Conservation (phyloP, 2,888 invertebrate genomes). For the Ectemnius lituratus region DNA sequence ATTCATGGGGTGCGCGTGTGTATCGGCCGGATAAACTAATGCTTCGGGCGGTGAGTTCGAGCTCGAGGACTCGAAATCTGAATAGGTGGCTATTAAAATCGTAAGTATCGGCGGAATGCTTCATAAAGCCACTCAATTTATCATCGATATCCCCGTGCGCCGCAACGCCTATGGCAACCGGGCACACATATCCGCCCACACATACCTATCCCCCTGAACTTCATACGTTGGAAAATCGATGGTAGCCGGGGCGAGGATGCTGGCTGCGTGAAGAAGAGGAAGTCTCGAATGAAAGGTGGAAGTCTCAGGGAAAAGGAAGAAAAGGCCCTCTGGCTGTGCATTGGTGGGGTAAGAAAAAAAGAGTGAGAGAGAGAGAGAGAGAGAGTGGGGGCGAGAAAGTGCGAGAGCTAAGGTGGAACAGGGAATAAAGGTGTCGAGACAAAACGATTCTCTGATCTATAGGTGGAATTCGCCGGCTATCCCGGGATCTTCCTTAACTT, state of each 20-base stretch:
- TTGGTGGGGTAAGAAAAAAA: too few relatives aligned
- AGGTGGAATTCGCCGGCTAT: constrained; percentile 30
- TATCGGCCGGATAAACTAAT: constrained; percentile 27
- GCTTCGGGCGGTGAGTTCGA: constrained; percentile 2
- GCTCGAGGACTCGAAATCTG: background rate
- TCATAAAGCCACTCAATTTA: constrained; percentile 1
- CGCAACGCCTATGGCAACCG: too few relatives aligned
- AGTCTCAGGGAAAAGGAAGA: constrained; percentile 1
- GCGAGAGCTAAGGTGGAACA: background rate
- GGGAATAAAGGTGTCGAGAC: constrained; percentile 27
- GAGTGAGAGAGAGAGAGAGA: constrained; percentile 13
- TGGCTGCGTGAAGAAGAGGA: background rate
- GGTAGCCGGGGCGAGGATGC: background rate
- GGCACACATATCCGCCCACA: too few relatives aligned
- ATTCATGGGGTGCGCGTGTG: too few relatives aligned
- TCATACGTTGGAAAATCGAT: background rate
- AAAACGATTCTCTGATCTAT: constrained; percentile 50
- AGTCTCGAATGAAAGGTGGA: background rate
- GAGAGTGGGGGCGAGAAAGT: background rate
- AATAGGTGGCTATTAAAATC: constrained; percentile 2
- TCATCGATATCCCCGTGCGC: background rate
- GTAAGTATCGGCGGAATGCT: background rate
- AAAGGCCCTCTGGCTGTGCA: background rate
- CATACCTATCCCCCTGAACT: background rate
- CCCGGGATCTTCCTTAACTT: constrained; percentile 48